Evolutionary conservation across 2,113 vertebrate species (phyloP).

Genomic region (Merops nubicus): DNA sequence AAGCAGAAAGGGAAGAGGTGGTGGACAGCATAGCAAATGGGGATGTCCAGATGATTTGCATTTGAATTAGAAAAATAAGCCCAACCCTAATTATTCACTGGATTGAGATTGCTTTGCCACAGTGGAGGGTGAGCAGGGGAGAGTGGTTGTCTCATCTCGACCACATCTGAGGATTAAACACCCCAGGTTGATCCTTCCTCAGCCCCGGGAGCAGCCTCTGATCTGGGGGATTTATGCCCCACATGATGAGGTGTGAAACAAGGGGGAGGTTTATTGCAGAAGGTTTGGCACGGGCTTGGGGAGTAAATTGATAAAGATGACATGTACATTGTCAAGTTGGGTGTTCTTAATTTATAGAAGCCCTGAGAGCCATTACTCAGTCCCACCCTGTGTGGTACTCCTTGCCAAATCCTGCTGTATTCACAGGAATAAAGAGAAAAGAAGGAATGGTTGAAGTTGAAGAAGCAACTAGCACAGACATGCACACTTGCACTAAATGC

Average conservation of each 20-base stretch:
- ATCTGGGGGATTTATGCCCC: conserved; percentile 70
- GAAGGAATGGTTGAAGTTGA: conserved; percentile 51
- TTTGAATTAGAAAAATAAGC: background rate
- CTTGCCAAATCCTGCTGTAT: conserved; percentile 57
- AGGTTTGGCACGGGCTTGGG: conserved; percentile 23
- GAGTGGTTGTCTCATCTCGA: background rate
- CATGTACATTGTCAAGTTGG: conserved; percentile 59
- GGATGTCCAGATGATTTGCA: background rate
- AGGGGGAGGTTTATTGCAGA: conserved; percentile 73
- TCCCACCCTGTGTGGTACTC: background rate
- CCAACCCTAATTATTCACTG: background rate
- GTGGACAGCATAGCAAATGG: background rate
- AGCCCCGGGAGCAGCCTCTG: conserved; percentile 39
- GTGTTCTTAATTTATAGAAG: conserved; percentile 71
- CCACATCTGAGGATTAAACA: conserved; percentile 28
- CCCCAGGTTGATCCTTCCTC: background rate
- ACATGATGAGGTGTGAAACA: conserved; percentile 72
- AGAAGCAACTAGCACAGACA: background rate
- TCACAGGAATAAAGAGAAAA: conserved; percentile 34
- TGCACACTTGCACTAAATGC: background rate
- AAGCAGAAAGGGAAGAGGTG: background rate
- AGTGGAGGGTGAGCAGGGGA: background rate
- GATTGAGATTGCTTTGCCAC: background rate
- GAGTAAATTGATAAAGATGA: conserved; percentile 69
- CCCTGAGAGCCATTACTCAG: conserved; percentile 56